Conservation (phyloP, 2,888 invertebrate species). For the Melanophora roralis region DNA sequence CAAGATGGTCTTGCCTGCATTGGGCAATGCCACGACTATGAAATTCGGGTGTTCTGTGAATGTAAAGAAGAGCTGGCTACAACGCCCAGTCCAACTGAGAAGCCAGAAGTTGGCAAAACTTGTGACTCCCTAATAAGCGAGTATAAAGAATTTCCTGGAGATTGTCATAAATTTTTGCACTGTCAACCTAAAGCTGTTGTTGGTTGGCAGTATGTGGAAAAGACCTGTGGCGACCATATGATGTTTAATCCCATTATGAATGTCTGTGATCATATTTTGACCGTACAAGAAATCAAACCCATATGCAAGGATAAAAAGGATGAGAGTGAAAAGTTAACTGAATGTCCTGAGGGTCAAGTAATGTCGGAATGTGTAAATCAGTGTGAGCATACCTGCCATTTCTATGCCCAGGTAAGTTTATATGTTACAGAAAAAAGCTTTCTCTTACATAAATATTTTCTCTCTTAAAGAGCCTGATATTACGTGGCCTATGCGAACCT, state of each 20-base stretch:
- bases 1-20: conserved; percentile 85
- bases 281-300: conserved; percentile 80
- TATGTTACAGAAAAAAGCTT: background rate
- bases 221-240: conserved; percentile 82
- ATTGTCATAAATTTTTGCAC: conserved; percentile 85
- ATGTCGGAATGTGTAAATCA: conserved; percentile 84
- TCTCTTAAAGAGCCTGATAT: conserved; percentile 66
- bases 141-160: conserved; percentile 80
- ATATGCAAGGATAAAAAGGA: conserved; percentile 78
- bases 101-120: conserved; percentile 67
- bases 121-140: conserved; percentile 78
- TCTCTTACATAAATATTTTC: background rate
- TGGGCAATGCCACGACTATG: conserved; percentile 87
- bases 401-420: conserved; percentile 78
- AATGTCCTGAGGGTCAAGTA: conserved; percentile 78
- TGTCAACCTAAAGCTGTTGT: conserved; percentile 79
- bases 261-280: conserved; percentile 82
- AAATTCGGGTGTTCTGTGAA: conserved; percentile 86
- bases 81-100: conserved; percentile 66
- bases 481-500: conserved; percentile 72
- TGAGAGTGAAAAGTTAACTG: conserved; percentile 35
- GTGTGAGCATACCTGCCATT: conserved; percentile 85
- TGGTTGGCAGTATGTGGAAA: conserved; percentile 80
- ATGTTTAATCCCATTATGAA: conserved; percentile 82
- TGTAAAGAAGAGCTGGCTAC: conserved; percentile 75